Percentiles rank a stretch among this genome's conserved stretches.
Evolutionary conservation across 2,888 invertebrate genomes (phyloP).

Genomic region (Pyrgus malvae): DNA sequence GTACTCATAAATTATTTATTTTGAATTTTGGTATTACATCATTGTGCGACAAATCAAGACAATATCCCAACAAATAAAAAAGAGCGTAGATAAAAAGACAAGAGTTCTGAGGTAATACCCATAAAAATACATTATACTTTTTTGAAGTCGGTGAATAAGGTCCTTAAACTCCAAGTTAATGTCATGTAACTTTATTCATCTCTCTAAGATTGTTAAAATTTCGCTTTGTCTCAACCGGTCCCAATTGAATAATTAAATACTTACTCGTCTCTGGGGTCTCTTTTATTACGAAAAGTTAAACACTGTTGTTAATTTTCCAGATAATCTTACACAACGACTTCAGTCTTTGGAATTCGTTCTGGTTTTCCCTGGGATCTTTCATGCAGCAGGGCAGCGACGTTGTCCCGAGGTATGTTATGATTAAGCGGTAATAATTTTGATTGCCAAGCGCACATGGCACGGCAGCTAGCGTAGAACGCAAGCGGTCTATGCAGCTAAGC

Average conservation of each 20-base stretch:
- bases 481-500: too few species aligned
- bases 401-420: constrained; percentile 91
- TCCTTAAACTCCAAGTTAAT: not conserved
- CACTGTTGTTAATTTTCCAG: constrained; percentile 45
- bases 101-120: too few species aligned
- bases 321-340: constrained; percentile 89
- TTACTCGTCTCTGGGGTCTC: not conserved
- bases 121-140: too few species aligned
- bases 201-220: constrained; percentile 10
- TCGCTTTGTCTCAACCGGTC: not conserved
- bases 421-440: too few species aligned
- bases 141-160: too few species aligned
- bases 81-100: too few species aligned
- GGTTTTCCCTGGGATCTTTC: constrained; percentile 98
- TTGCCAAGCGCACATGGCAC: too few species aligned
- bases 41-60: too few species aligned
- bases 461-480: too few species aligned
- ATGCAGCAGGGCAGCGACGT: constrained; percentile 99
- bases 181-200: not conserved
- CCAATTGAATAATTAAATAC: constrained; percentile 7
- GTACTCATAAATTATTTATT: too few species aligned
- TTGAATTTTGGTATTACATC: too few species aligned
- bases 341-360: constrained; percentile 97
- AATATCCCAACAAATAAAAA: too few species aligned
- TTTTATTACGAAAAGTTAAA: constrained; percentile 7